Evolutionary conservation across 2,797 vertebrate species (phyloP).

Genomic region (Sebastes minor): DNA sequence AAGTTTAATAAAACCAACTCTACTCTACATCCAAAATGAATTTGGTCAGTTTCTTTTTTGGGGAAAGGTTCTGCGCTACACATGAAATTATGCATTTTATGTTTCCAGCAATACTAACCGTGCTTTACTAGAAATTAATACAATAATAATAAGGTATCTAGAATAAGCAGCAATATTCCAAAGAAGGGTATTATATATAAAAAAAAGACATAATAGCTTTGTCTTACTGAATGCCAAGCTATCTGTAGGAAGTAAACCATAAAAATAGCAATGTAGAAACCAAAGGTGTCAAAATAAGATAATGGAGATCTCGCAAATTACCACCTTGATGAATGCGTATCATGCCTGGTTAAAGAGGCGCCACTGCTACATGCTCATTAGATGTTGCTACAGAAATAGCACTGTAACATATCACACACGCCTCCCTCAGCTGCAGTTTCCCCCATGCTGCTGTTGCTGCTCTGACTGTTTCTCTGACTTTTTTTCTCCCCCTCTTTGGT

Average conservation of each 20-base stretch:
- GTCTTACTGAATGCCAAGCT: background rate
- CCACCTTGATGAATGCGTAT: slow-evolving; percentile 9
- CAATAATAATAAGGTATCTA: background rate
- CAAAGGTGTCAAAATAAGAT: slow-evolving; percentile 4
- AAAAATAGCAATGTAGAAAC: background rate
- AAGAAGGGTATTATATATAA: background rate
- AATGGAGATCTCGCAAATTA: slow-evolving; percentile 8
- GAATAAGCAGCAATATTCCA: background rate
- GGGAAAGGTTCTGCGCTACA: no score
- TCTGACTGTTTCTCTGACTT: background rate
- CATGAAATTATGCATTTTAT: background rate
- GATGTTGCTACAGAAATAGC: slow-evolving; percentile 54
- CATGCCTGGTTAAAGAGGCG: slow-evolving; percentile 20
- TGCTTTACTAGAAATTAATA: background rate
- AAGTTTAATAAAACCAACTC: background rate
- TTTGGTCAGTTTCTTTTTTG: no score
- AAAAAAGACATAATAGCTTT: background rate
- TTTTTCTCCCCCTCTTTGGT: background rate
- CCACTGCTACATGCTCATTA: slow-evolving; percentile 60
- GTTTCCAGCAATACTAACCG: background rate
- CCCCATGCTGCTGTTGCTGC: background rate
- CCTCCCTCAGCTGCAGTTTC: slow-evolving; percentile 18
- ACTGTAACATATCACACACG: slow-evolving; percentile 30
- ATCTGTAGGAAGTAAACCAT: background rate
- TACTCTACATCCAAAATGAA: background rate